Conservation (phyloP, 2,797 vertebrate genomes). For the Melanotaenia maccullochi region DNA sequence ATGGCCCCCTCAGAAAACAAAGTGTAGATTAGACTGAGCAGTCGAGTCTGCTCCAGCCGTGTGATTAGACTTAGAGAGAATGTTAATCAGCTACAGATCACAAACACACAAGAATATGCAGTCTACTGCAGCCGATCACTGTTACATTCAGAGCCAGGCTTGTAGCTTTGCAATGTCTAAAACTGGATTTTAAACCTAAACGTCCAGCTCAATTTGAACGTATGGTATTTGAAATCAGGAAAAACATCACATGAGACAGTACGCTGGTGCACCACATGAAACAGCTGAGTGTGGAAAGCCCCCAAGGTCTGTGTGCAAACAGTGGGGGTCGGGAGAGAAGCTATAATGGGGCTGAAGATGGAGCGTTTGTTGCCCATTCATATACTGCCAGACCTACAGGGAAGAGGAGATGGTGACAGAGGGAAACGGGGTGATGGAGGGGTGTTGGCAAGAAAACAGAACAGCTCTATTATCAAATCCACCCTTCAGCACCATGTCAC, state of each 20-base stretch:
- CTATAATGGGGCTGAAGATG: slow-evolving; percentile 28
- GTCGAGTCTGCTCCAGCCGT: slow-evolving; percentile 48
- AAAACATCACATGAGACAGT: slow-evolving; percentile 30
- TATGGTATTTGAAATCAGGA: slow-evolving; percentile 37
- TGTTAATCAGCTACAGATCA: slow-evolving; percentile 55
- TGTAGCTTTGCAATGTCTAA: slow-evolving; percentile 18
- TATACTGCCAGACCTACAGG: slow-evolving; percentile 29
- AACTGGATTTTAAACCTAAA: slow-evolving; percentile 38
- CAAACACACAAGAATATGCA: slow-evolving; percentile 39
- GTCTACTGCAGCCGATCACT: slow-evolving; percentile 27
- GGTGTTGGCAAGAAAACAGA: slow-evolving; percentile 29
- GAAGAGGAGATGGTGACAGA: neutral
- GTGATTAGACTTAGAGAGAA: slow-evolving; percentile 62
- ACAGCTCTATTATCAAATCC: slow-evolving; percentile 47
- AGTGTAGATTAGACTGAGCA: slow-evolving; percentile 41
- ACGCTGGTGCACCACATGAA: slow-evolving; percentile 8
- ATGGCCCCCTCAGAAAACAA: slow-evolving; percentile 41
- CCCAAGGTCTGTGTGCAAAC: slow-evolving; percentile 37
- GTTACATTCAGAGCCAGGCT: slow-evolving; percentile 31
- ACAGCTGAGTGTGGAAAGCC: slow-evolving; percentile 12
- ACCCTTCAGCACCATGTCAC: slow-evolving; percentile 26
- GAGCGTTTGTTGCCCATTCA: slow-evolving; percentile 48
- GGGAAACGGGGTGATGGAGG: slow-evolving; percentile 25
- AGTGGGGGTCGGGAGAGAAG: slow-evolving; percentile 4
- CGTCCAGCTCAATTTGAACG: slow-evolving; percentile 34